Percentiles rank a stretch among this genome's conserved stretches.
Conservation (phyloP, 2,113 vertebrate species). For the Zosterops lateralis region DNA sequence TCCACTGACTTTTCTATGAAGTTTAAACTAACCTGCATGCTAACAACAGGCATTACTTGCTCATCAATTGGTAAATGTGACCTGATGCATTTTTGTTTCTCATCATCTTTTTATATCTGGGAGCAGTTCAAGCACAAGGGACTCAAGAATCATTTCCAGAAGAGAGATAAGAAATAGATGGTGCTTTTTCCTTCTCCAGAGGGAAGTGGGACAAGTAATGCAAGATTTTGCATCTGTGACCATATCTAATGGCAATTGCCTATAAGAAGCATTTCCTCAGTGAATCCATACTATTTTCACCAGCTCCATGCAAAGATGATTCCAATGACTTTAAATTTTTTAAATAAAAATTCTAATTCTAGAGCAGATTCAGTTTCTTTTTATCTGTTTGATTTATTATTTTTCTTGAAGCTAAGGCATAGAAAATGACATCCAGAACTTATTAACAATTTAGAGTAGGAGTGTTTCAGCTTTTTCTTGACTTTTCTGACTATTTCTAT, state of each 20-base stretch:
- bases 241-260: background rate
- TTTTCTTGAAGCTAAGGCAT: background rate
- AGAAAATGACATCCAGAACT: background rate
- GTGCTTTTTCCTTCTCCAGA: background rate
- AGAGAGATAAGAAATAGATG: background rate
- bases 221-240: background rate
- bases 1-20: background rate
- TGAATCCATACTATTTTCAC: background rate
- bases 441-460: background rate
- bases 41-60: background rate
- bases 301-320: background rate
- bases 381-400: background rate
- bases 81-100: background rate
- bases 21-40: background rate
- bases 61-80: background rate
- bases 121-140: background rate
- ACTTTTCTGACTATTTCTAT: background rate
- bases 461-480: background rate
- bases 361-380: background rate
- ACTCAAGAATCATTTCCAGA: background rate
- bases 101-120: background rate
- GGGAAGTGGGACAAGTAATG: accelerated
- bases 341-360: background rate
- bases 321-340: background rate
- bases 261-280: background rate